Percentiles rank a stretch among this genome's conserved stretches.
These are phyloP conservation scores for Glomeris maerens DNA, from an alignment of 1,140 invertebrate species.

Conservation along the genomic window DNA sequence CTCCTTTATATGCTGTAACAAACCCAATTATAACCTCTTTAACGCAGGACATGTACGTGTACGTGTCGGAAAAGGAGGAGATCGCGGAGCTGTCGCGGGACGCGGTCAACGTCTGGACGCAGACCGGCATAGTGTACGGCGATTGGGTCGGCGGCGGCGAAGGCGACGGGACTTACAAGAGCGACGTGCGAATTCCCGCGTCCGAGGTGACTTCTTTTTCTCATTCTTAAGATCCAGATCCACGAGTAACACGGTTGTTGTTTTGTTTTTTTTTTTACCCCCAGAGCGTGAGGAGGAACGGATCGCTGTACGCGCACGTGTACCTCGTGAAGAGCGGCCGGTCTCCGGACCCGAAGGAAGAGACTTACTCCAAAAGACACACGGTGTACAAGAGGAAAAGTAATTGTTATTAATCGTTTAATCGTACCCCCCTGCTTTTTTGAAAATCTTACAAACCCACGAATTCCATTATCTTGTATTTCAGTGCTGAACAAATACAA, in stretches of 20 bases:
- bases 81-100: conserved; percentile 49
- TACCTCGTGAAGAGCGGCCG: conserved; percentile 68
- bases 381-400: conserved; percentile 61
- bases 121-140: conserved; percentile 75
- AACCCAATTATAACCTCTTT: conserved; percentile 22
- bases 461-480: conserved; percentile 8
- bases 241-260: conserved; percentile 5
- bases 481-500: conserved; percentile 77
- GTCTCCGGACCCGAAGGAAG: conserved; percentile 57
- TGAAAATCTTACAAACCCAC: not conserved
- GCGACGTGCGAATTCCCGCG: conserved; percentile 43
- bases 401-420: conserved; percentile 20
- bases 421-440: not conserved
- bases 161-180: conserved; percentile 62
- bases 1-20: not conserved
- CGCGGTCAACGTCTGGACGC: conserved; percentile 60
- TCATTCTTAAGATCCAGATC: conserved; percentile 15
- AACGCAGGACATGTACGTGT: conserved; percentile 83
- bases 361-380: conserved; percentile 47
- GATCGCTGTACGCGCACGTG: conserved; percentile 82
- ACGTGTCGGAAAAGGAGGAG: conserved; percentile 63
- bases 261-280: conserved; percentile 14
- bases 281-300: conserved; percentile 71
- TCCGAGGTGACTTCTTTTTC: conserved; percentile 39
- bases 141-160: conserved; percentile 78